These are phyloP conservation scores for Arnoldichthys spilopterus DNA, from an alignment of 2,797 vertebrate species.

Conservation along the genomic window DNA sequence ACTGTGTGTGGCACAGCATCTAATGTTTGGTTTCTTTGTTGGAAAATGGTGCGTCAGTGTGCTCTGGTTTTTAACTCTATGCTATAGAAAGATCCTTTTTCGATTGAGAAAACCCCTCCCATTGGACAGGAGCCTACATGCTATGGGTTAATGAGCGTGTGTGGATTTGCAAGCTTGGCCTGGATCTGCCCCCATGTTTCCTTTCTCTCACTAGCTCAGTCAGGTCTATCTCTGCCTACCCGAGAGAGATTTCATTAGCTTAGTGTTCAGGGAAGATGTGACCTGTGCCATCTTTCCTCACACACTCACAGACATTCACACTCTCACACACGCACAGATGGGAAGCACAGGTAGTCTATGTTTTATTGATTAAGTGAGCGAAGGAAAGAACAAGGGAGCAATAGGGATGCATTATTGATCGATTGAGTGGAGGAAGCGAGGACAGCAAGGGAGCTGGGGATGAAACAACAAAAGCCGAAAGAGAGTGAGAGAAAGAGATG, in stretches of 20 bases:
- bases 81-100: background rate
- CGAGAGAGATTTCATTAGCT: conserved; percentile 17
- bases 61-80: background rate
- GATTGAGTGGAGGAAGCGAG: conserved; percentile 26
- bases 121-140: background rate
- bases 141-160: background rate
- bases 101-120: background rate
- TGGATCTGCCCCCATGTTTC: background rate
- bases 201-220: background rate
- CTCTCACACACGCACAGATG: conserved; percentile 2
- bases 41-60: background rate
- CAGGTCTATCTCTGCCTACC: background rate
- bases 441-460: conserved; percentile 28
- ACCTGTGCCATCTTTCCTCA: conserved; percentile 16
- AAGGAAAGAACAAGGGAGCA: conserved; percentile 30
- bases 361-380: conserved; percentile 67
- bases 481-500: conserved; percentile 33
- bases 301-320: background rate
- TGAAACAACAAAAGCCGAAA: conserved; percentile 47
- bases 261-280: background rate
- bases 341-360: conserved; percentile 52
- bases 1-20: background rate
- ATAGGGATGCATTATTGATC: conserved; percentile 50
- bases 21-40: background rate
- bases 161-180: background rate